phyloP scores from a whole-genome alignment of 1,140 invertebrate genomes.

The Drosophila auraria region DNA sequence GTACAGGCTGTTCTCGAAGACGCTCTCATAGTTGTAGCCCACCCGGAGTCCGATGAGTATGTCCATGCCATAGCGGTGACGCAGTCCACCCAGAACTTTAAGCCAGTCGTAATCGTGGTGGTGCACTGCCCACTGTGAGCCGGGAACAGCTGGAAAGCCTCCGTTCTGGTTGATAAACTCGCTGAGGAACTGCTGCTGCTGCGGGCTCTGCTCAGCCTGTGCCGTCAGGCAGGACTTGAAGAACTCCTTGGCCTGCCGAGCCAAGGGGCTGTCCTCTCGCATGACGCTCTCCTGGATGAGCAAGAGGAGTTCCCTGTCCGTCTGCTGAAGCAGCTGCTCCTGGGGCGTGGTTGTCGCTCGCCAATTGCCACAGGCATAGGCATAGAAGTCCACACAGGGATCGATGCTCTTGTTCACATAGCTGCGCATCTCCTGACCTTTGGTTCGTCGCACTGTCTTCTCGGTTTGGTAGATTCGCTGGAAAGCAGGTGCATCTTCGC shows the following conservation, averaged over 20 bases:
- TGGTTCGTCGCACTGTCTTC: conserved; percentile 78
- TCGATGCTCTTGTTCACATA: conserved; percentile 91
- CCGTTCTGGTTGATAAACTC: conserved; percentile 74
- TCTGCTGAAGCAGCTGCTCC: conserved; percentile 89
- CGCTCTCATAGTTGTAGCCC: conserved; percentile 94
- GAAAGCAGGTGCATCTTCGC: conserved; percentile 27
- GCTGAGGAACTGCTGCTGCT: conserved; percentile 92
- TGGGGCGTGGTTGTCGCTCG: conserved; percentile 90
- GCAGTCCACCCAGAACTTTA: conserved; percentile 89
- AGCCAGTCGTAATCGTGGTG: conserved; percentile 88
- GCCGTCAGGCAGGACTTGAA: conserved; percentile 92
- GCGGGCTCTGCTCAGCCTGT: conserved; percentile 92
- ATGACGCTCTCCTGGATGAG: conserved; percentile 87
- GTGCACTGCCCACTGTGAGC: conserved; percentile 67
- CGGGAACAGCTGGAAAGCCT: conserved; percentile 74
- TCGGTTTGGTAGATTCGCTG: conserved; percentile 82
- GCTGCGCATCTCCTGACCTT: conserved; percentile 88
- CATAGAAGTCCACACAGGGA: conserved; percentile 96
- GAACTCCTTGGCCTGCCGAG: conserved; percentile 91
- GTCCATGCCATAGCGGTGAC: conserved; percentile 91
- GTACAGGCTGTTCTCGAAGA: conserved; percentile 93
- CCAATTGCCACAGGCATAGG: conserved; percentile 87
- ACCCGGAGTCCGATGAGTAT: conserved; percentile 92
- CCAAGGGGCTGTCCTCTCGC: conserved; percentile 59
- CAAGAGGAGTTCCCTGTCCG: conserved; percentile 89